Evolutionary conservation across 2,888 invertebrate species (phyloP), one percentile per base, ranked within the genome.

Genomic region (Campoplex nolae): DNA sequence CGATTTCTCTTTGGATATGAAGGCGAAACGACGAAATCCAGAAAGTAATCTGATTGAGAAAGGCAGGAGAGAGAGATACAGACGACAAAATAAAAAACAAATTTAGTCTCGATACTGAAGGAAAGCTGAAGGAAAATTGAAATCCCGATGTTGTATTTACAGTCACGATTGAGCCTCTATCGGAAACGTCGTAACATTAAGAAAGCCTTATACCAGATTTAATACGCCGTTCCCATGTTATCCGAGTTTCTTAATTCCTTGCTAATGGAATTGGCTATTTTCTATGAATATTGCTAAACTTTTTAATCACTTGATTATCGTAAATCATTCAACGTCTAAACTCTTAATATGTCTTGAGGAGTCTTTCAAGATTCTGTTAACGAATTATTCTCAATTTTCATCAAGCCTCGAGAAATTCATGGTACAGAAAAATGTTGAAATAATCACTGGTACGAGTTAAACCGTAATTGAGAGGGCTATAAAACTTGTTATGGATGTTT

Each of bases 1-100:
- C 76, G 76, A 86, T 80, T 80, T 67, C 51, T 71, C 74, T 42
- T 84, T 81, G 84, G 84, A 87, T 87, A 87, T 84, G 81, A 87
- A 79, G 84, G 58, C 77, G 54, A 74, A 73, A 48, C 73, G 38
- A 74, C 62, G 54, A 38, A 77, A 56, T 77, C 56, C 65, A 58
- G 28, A 56, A 45, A 16, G 68, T 76, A 83, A 73, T 51, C 73
- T 70, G 76, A 58, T 70, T 68, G 42, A 67, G 68, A 28, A 54
- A 38, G 28, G 28, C 70, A 32, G 42, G 11, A 79, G 28, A 54
- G 48, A 35, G 32, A 70, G 45, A 11, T 7, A 13, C 13, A 32
- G 68, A 65, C 16, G n/a, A 56, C n/a, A 45, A 32, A 65, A 62
- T 7, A 65, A 35, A 84, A 70, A 42, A 73, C 16, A 11, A 71